Conservation (phyloP, 2,113 vertebrate species). For the Pontoporia blainvillei region DNA sequence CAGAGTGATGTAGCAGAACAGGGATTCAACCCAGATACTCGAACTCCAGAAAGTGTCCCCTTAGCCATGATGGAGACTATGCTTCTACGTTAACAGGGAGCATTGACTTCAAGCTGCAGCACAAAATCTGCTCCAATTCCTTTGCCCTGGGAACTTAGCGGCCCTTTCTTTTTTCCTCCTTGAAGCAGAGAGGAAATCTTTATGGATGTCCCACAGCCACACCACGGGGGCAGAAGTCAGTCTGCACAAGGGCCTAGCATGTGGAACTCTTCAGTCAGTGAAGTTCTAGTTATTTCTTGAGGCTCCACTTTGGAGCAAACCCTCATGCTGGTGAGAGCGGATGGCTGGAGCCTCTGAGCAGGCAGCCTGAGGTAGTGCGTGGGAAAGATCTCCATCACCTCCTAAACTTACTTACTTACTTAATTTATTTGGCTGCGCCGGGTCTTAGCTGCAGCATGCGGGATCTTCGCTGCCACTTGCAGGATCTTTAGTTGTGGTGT, state of each 20-base stretch:
- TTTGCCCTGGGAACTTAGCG: background rate
- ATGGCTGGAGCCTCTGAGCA: background rate
- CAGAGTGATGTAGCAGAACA: background rate
- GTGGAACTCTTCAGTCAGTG: background rate
- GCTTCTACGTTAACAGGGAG: background rate
- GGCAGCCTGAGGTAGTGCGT: too few species aligned
- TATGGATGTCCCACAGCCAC: background rate
- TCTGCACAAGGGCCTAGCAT: background rate
- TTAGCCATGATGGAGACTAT: background rate
- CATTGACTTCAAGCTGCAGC: background rate
- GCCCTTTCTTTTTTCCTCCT: background rate
- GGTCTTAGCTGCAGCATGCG: too few species aligned
- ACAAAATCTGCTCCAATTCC: background rate
- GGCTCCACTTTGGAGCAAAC: background rate
- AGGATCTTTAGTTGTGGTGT: too few species aligned
- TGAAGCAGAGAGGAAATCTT: constrained; percentile 11
- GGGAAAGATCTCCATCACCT: background rate
- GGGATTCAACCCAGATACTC: background rate
- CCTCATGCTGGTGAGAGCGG: background rate
- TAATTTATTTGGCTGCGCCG: too few species aligned
- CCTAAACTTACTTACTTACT: background rate
- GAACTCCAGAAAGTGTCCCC: background rate
- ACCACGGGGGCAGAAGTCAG: background rate
- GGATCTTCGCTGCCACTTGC: too few species aligned
- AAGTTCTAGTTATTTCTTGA: background rate